Percentiles rank a stretch among this genome's conserved stretches.
phyloP scores from a whole-genome alignment of 2,113 vertebrate genomes.

The Trinectes maculatus region DNA sequence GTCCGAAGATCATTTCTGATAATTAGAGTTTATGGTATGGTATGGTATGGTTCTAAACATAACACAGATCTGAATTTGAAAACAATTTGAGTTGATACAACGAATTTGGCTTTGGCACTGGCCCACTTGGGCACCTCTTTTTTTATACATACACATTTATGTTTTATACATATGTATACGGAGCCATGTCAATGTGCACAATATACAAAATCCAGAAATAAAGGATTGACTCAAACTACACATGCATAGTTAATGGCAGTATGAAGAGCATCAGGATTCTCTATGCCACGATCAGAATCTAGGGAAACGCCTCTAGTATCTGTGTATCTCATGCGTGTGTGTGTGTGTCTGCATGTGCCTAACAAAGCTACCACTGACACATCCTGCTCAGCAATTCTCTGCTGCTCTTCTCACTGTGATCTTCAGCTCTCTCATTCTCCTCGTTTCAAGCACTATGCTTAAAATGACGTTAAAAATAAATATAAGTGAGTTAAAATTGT shows the following conservation, averaged over 20 bases:
- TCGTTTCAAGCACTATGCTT: constrained; percentile 2
- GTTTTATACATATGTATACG: too few relatives aligned
- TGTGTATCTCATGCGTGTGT: background rate
- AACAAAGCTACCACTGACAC: constrained; percentile 42
- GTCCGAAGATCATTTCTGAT: background rate
- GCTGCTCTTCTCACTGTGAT: constrained; percentile 25
- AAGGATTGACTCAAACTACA: too few relatives aligned
- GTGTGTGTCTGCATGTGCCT: constrained; percentile 6
- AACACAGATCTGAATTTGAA: background rate
- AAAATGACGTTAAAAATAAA: constrained; percentile 16
- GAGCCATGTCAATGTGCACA: too few relatives aligned
- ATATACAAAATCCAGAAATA: too few relatives aligned
- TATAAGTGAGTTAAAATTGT: background rate
- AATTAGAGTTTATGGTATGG: background rate
- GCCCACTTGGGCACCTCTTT: too few relatives aligned
- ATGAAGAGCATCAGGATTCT: constrained; percentile 22
- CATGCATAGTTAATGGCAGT: background rate
- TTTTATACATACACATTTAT: too few relatives aligned
- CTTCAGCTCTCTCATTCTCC: background rate
- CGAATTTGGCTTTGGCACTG: too few relatives aligned
- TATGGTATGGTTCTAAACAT: too few relatives aligned
- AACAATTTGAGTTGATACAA: too few relatives aligned
- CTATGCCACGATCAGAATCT: constrained; percentile 25
- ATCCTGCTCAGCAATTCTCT: constrained; percentile 30
- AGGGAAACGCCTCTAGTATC: constrained; percentile 13